These are phyloP conservation scores for Cladopsammia gracilis DNA, from an alignment of 64 coral and sea anemone species.

Conservation along the genomic window DNA sequence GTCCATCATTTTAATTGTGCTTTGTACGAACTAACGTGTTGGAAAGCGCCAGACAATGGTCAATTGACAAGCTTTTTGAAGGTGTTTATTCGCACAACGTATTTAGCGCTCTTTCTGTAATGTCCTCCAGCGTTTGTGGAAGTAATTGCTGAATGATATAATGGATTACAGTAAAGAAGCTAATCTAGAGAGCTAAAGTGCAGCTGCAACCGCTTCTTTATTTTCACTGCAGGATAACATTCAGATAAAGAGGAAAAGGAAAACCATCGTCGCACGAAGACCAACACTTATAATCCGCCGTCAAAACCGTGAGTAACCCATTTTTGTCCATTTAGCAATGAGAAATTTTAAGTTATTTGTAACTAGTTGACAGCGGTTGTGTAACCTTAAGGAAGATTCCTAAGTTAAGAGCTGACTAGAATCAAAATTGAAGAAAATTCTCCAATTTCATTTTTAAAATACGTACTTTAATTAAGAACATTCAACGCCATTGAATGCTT, in stretches of 20 bases:
- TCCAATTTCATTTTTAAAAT: no score
- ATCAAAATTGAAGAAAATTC: background rate
- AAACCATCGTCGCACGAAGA: background rate
- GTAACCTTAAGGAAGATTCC: no score
- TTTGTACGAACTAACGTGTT: background rate
- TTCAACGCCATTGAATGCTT: no score
- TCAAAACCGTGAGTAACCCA: background rate
- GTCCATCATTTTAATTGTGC: conserved; percentile 15
- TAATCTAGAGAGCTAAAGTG: background rate
- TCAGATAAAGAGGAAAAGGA: background rate
- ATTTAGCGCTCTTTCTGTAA: background rate
- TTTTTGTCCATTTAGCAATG: background rate
- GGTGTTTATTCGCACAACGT: background rate
- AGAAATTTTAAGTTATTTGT: background rate
- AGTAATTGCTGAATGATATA: background rate
- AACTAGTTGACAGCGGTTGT: background rate
- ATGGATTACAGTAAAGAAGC: background rate
- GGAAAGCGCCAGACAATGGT: background rate
- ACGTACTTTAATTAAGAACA: no score
- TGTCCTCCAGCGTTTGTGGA: background rate
- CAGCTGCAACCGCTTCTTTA: background rate
- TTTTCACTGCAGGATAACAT: background rate
- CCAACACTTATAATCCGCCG: no score
- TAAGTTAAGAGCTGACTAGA: no score
- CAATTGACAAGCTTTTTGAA: background rate